These are phyloP conservation scores for Micronisus gabar DNA, from an alignment of 2,113 vertebrate genomes.

Conservation along the genomic window DNA sequence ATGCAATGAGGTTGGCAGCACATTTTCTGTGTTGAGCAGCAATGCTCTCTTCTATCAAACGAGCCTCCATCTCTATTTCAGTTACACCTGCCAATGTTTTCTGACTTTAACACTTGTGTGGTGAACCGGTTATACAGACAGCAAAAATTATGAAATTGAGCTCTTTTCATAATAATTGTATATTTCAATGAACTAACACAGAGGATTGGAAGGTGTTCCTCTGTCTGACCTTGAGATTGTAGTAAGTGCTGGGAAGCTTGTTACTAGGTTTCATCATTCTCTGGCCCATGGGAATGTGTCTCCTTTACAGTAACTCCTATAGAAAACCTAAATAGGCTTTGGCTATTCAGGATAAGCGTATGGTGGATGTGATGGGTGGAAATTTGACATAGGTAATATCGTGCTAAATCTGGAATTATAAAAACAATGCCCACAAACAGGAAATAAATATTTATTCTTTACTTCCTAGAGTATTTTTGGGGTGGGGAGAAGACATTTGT, in stretches of 20 bases:
- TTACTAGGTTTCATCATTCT: background rate
- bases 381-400: background rate
- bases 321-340: background rate
- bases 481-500: background rate
- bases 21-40: background rate
- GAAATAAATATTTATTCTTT: background rate
- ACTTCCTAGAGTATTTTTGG: background rate
- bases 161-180: background rate
- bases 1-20: background rate
- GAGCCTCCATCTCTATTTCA: background rate
- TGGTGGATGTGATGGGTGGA: background rate
- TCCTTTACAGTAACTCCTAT: rapidly evolving
- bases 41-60: rapidly evolving
- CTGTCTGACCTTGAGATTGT: background rate
- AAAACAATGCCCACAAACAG: background rate
- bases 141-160: background rate
- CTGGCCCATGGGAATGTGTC: background rate
- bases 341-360: rapidly evolving
- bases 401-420: background rate
- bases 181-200: background rate
- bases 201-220: background rate
- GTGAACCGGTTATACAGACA: background rate
- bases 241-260: background rate
- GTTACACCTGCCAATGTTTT: background rate
- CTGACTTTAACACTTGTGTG: background rate